phyloP scores from a whole-genome alignment of 2,888 invertebrate genomes.

The Cerceris rybyensis region DNA sequence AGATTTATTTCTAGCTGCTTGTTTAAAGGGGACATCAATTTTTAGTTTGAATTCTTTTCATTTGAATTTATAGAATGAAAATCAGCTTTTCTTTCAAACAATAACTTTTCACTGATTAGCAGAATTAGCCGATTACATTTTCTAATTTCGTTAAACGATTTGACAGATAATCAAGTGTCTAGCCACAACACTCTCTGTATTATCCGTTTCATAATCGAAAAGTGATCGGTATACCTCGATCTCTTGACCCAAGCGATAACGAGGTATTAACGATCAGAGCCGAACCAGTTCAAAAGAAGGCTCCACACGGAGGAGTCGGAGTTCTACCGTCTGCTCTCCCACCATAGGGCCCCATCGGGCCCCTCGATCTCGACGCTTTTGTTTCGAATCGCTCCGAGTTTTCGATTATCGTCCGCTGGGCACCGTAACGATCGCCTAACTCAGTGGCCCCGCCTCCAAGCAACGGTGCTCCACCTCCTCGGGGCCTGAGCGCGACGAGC shows the following conservation, averaged over 20 bases:
- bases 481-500: conserved; percentile 36
- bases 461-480: conserved; percentile 77
- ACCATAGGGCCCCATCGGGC: conserved; percentile 48
- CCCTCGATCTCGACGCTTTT: conserved; percentile 61
- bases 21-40: too few relatives aligned
- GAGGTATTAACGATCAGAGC: conserved; percentile 77
- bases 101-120: not conserved
- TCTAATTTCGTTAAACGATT: conserved; percentile 51
- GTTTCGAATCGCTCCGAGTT: conserved; percentile 74
- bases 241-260: conserved; percentile 71
- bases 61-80: not conserved
- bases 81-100: not conserved
- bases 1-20: too few relatives aligned
- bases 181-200: conserved; percentile 31
- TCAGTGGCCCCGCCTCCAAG: conserved; percentile 78
- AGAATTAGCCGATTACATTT: conserved; percentile 14
- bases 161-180: conserved; percentile 51
- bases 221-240: conserved; percentile 60
- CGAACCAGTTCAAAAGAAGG: conserved; percentile 56
- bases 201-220: conserved; percentile 60
- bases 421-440: conserved; percentile 80
- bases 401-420: conserved; percentile 79
- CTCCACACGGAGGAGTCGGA: conserved; percentile 32
- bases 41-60: too few relatives aligned
- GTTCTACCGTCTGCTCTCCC: conserved; percentile 35